Evolutionary conservation across 1,140 invertebrate species (phyloP), one percentile per base, ranked within the genome.

Genomic region (Tenebrio molitor): DNA sequence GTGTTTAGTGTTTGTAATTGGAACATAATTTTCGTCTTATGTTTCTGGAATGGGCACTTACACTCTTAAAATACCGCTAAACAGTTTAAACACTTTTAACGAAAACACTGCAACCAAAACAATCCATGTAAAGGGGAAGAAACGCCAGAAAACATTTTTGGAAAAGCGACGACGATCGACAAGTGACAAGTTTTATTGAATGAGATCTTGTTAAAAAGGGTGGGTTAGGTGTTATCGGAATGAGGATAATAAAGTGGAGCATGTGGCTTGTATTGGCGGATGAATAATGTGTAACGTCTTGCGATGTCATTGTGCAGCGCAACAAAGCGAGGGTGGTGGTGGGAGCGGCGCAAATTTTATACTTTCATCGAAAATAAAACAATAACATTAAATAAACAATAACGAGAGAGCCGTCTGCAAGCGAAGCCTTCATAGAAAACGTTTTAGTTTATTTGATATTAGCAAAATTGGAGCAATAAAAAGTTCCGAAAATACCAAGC

Each of bases 381-480:
- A 46, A 46, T 46, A 46, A 46, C 14, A 19, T 46, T 29, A 53
- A 53, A 53, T 53, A 53, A 53, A 53, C 46, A 53, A 53, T 53
- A 53, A 53, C 50, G 50, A 29, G 50, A 21, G 8, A 25, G 21
- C 50, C 21, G 50, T 58, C 50, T 58, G 50, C 5, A 21, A 53
- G 46, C 62, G 29, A 64, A 62, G 29, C 21, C 29, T 62, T 62
- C 21, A 62, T 62, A 62, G 53, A 62, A 25, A 62, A 41, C 62
- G 19, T 36, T 39, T 65, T 53, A 73, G 65, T 73, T 75, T 65
- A 69, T 73, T 73, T 21, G 72, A 73, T 73, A 77, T 77, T 78
- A 74, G 75, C 63, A 71, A 78, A 78, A 78, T 78, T 78, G 72
- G 62, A 41, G 74, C 71, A 78, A 74, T 78, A 78, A 78, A 78